Conservation (phyloP, 1,140 invertebrate genomes). For the Caenorhabditis briggsae region DNA sequence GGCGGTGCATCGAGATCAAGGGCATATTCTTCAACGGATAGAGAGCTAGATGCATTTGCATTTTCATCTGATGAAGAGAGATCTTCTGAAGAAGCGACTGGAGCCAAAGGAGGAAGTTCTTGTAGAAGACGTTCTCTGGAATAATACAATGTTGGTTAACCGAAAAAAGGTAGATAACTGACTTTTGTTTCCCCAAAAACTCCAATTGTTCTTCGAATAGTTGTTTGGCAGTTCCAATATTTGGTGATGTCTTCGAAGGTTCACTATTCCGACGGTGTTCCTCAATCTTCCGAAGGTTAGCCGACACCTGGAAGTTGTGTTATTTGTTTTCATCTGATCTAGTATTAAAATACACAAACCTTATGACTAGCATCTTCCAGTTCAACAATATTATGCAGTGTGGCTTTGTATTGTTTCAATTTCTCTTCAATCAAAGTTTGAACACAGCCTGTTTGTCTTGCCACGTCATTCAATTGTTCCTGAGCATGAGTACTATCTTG, state of each 20-base stretch:
- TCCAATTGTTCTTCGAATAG: slow-evolving; percentile 77
- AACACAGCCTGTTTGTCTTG: slow-evolving; percentile 83
- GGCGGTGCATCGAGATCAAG: slow-evolving; percentile 74
- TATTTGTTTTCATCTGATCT: too few species aligned
- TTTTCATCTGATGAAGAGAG: slow-evolving; percentile 70
- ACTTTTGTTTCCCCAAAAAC: slow-evolving; percentile 77
- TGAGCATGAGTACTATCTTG: slow-evolving; percentile 87
- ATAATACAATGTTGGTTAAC: not conserved
- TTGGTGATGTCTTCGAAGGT: slow-evolving; percentile 58
- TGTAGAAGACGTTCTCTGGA: slow-evolving; percentile 76
- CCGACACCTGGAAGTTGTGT: slow-evolving; percentile 63
- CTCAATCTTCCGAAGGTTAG: slow-evolving; percentile 69
- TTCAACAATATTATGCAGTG: slow-evolving; percentile 89
- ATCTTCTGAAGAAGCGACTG: slow-evolving; percentile 76
- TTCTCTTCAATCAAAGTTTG: slow-evolving; percentile 89
- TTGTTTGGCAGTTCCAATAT: slow-evolving; percentile 63
- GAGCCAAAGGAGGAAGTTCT: slow-evolving; percentile 77
- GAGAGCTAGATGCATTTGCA: not conserved
- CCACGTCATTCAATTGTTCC: slow-evolving; percentile 82
- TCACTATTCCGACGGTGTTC: slow-evolving; percentile 66
- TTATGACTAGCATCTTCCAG: slow-evolving; percentile 82
- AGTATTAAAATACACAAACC: slow-evolving; percentile 25
- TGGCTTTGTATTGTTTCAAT: slow-evolving; percentile 84
- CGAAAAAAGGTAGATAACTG: slow-evolving; percentile 31
- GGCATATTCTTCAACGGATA: slow-evolving; percentile 73